Evolutionary conservation across 2,113 vertebrate species (phyloP).

Genomic region (Ornithorhynchus anatinus): DNA sequence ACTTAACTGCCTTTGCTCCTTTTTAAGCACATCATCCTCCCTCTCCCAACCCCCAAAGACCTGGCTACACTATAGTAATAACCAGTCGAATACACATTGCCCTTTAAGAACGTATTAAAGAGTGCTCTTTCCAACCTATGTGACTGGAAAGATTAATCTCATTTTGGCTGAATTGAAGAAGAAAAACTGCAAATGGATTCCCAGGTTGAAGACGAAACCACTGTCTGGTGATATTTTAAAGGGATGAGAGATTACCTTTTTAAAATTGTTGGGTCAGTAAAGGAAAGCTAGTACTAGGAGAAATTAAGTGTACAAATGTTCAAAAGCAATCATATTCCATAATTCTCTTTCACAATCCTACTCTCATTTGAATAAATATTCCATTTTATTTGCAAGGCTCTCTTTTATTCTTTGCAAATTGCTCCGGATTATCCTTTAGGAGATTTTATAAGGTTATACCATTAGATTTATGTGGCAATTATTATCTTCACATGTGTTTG

Average conservation of each 20-base stretch:
- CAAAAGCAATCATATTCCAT: background rate
- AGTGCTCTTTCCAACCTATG: background rate
- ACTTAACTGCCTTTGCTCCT: background rate
- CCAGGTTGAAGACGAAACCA: background rate
- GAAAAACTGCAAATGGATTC: background rate
- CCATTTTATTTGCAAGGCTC: constrained; percentile 19
- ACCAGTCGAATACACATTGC: background rate
- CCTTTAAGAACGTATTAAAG: background rate
- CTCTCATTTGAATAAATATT: constrained; percentile 4
- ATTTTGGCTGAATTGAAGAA: background rate
- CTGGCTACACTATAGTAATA: background rate
- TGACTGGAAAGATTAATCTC: constrained; percentile 16
- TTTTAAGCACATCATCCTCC: background rate
- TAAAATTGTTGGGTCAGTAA: background rate
- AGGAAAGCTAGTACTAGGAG: background rate
- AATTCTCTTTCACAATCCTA: constrained; percentile 14
- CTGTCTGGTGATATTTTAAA: background rate
- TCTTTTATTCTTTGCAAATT: constrained; percentile 28
- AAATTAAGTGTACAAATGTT: background rate
- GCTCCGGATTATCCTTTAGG: constrained; percentile 19
- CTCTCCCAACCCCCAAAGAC: background rate
- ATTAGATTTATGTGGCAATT: constrained; percentile 2
- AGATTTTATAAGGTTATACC: constrained; percentile 4
- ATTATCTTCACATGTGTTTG: constrained; percentile 20
- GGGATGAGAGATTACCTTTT: background rate